Evolutionary conservation across 2,797 vertebrate species (phyloP), one percentile per base, ranked within the genome.

Genomic region (Sebastes hubbsi): DNA sequence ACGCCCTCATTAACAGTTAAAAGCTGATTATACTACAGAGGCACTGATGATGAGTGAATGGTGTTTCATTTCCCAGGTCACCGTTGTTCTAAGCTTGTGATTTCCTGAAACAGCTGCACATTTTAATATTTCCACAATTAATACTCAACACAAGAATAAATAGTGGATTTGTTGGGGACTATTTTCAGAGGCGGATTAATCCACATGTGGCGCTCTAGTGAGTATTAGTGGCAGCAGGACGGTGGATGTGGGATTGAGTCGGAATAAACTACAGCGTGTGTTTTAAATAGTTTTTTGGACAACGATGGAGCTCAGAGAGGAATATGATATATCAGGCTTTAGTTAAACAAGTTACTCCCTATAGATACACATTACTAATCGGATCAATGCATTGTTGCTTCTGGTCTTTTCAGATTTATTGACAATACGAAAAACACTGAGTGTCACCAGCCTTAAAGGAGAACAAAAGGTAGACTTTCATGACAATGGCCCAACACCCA

Each of bases 401-500:
- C 42, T 46, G 42, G 42, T 46, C 42, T 46, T 46, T 46, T 46
- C 42, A 46, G 6, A 46, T 46, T 46, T 46, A 6, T 46, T 16
- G 38, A 42, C 13, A 42, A 42, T 42, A 42, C 0, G 14, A 42
- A 42, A 42, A 42, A 42, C 38, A 42, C 14, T 16, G 14, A 42
- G 38, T 42, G 38, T 42, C 14, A 16, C 38, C 38, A 42, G 38
- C 38, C 38, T 16, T 42, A 3, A 52, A 52, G 46, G 46, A 52
- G 8, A 52, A 52, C 46, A 52, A 52, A 52, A 20, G 46, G 46
- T 9, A 9, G 46, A 52, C 46, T 52, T 49, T 18, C 38, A 42
- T 42, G 38, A 16, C 38, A 42, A 16, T 42, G 38, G 0, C 38
- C 38, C 38, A 0, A 0, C 13, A 42, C 14, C 38, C 38, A 0